Base-by-base conservation (phyloP, 2,797 vertebrate genomes). In the Gambusia yucatana region DNA sequence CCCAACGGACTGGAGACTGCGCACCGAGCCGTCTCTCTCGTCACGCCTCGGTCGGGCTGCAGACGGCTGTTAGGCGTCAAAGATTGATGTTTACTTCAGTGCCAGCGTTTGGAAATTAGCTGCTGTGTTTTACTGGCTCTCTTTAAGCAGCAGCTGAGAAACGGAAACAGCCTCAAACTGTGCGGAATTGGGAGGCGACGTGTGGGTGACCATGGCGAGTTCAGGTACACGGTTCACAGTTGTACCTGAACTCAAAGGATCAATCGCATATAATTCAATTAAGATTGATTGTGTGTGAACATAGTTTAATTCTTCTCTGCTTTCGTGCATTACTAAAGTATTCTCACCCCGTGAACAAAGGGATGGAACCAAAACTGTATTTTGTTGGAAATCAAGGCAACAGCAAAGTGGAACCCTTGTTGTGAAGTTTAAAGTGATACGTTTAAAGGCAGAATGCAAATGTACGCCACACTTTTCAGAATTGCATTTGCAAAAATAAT, bases 71-170 rank as follows among this genome's bases (percentile, higher is more conserved):
- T 84, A 33, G 36, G 33, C 57, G 75, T 76, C 43, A 28, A 43
- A 77, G 82, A 90, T 85, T 82, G 63, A 88, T 88, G 82, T 39
- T 81, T 81, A 75, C 67, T 72, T 82, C 76, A 14, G 22, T 77
- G 33, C 14, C 3, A 44, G n/a, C 55, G 41, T 90, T 82, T n/a
- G 65, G 67, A 41, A 44, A 30, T 57, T 0, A 61, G 16, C 11
- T 71, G 72, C 11, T 36, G 0, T 70, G 83, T 79, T 88, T 73
- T 81, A 76, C 25, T 69, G 59, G 72, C 30, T 33, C 43, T 74
- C 14, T 81, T 83, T 71, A 46, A 63, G 6, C 25, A 43, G 8
- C 73, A 47, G 69, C 30, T 63, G 50, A 59, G 67, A 61, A 78
- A 28, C 46, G 33, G 1, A 33, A 1, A 73, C 9, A 71, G 73